A percentile compares a stretch with the other conserved stretches of the same genome.
Evolutionary conservation across 1,140 invertebrate genomes (phyloP).

Genomic region (Teleogryllus occipitalis): DNA sequence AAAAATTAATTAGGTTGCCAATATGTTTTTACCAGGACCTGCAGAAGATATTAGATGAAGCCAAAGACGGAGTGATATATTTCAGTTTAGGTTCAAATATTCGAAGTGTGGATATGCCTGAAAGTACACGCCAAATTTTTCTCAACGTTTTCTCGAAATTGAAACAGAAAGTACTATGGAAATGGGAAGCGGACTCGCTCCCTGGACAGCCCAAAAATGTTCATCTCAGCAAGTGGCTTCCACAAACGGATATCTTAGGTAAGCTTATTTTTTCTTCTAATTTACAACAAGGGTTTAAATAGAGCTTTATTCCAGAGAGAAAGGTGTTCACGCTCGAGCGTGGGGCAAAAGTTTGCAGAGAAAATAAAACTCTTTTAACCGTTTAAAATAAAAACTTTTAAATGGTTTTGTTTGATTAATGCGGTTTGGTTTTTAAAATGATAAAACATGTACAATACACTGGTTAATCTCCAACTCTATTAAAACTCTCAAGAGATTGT

Average conservation of each 20-base stretch:
- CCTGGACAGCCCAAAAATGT: constrained; percentile 45
- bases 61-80: constrained; percentile 36
- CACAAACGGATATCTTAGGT: constrained; percentile 55
- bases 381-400: too few species aligned
- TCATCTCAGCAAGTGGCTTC: constrained; percentile 53
- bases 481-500: too few species aligned
- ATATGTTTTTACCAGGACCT: constrained; percentile 27
- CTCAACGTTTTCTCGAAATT: constrained; percentile 46
- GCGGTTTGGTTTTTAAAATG: too few species aligned
- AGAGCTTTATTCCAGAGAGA: too few species aligned
- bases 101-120: constrained; percentile 32
- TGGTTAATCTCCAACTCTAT: too few species aligned
- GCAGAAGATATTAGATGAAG: constrained; percentile 29
- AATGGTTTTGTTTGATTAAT: too few species aligned
- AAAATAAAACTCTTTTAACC: too few species aligned
- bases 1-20: too few species aligned
- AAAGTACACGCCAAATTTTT: constrained; percentile 33
- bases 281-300: too few species aligned
- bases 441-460: too few species aligned
- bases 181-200: constrained; percentile 43
- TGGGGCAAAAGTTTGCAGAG: too few species aligned
- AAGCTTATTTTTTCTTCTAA: not conserved
- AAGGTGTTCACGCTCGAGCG: too few species aligned
- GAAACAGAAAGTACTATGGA: constrained; percentile 54
- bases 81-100: constrained; percentile 40